Percentiles rank a stretch among this genome's conserved stretches.
These are phyloP conservation scores for Euura lappo DNA, from an alignment of 1,140 invertebrate species.

Conservation along the genomic window DNA sequence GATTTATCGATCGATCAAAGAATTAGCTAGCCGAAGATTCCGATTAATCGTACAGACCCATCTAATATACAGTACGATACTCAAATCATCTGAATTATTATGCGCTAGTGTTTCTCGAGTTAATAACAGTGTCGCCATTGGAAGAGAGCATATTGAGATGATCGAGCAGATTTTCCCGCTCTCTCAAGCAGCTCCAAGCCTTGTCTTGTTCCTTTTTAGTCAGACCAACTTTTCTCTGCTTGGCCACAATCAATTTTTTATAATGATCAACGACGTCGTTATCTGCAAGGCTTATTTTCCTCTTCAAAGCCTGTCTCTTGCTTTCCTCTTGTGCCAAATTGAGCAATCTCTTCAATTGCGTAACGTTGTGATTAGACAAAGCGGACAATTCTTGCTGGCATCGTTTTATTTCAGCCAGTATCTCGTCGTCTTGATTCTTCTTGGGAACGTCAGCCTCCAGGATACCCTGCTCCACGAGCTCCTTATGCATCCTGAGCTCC, in stretches of 20 bases:
- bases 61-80: background rate
- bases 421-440: slow-evolving; percentile 77
- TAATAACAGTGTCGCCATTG: slow-evolving; percentile 31
- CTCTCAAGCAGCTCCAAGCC: slow-evolving; percentile 71
- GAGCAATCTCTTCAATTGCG: slow-evolving; percentile 68
- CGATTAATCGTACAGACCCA: no score
- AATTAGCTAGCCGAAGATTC: no score
- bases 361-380: slow-evolving; percentile 73
- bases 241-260: slow-evolving; percentile 74
- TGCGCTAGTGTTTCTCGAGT: background rate
- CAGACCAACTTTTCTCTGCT: slow-evolving; percentile 79
- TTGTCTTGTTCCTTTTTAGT: slow-evolving; percentile 84
- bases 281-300: slow-evolving; percentile 72
- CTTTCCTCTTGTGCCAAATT: slow-evolving; percentile 69
- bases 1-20: no score
- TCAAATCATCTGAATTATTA: background rate
- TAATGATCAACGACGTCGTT: slow-evolving; percentile 82
- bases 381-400: slow-evolving; percentile 81
- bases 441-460: slow-evolving; percentile 73
- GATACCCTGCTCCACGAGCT: slow-evolving; percentile 87
- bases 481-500: slow-evolving; percentile 84
- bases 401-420: slow-evolving; percentile 82
- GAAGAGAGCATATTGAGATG: slow-evolving; percentile 58
- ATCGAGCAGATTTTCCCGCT: slow-evolving; percentile 66
- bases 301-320: slow-evolving; percentile 71